Evolutionary conservation across 2,113 vertebrate species (phyloP), one percentile per base, ranked within the genome.

Genomic region (Oreochromis aureus): DNA sequence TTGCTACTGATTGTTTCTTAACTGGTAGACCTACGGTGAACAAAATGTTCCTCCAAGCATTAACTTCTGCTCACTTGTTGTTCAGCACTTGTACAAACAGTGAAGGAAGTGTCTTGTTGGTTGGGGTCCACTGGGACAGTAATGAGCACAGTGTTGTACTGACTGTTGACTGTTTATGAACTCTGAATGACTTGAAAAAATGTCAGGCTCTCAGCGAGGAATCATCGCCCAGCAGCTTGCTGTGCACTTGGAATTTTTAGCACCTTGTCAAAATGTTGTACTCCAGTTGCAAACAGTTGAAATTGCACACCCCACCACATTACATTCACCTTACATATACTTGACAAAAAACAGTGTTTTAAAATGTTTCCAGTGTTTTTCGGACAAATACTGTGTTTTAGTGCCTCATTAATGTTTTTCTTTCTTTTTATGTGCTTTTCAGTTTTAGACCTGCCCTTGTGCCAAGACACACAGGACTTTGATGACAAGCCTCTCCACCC

Each of bases 391-490:
- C 27, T 13, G 73, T 53, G 27, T 78, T 78, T 30, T 1, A 59
- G 9, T 71, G n/a, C 8, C 6, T 15, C 10, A 9, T 69, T 76
- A n/a, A 82, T 85, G 13, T 63, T 53, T 56, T 82, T 32, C 34
- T 51, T 41, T 63, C 3, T 53, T 10, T 69, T 36, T 85, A 24
- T 89, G n/a, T 80, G 83, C 24, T 80, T 81, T 81, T 27, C 48
- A 96, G 96, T 91, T 80, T 85, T 96, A 93, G 96, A 95, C 86
- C 88, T 96, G 32, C 92, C 92, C 3, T 80, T 96, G 84, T 96
- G 93, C 88, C 96, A 95, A 36, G 96, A 96, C 92, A 94, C 94
- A 4, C 92, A 94, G 86, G 96, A 96, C 69, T 24, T 87, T 24
- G 95, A 95, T 11, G 93, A 96, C 48, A 94, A 94, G 78, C 89